phyloP scores from a whole-genome alignment of 23 tunicate species.

The Clavelina lepadiformis region DNA sequence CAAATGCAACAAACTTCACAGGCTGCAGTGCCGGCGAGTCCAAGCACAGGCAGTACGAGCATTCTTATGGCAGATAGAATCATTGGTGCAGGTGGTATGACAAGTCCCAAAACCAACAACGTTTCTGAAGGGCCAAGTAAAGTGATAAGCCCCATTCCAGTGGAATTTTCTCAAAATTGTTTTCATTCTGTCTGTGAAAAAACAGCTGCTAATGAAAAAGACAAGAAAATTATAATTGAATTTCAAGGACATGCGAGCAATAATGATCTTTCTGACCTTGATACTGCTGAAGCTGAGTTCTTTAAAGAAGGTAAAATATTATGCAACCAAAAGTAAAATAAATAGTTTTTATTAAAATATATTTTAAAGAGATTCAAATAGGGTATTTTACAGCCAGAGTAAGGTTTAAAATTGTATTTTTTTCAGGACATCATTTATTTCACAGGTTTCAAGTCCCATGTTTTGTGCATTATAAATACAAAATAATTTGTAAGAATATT shows the following conservation, averaged over 20 bases:
- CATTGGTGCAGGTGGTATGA: conserved; percentile 41
- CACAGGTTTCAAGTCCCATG: too few species aligned
- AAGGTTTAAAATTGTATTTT: too few species aligned
- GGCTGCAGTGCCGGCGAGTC: neutral
- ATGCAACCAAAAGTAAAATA: too few species aligned
- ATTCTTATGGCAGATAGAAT: conserved; percentile 44
- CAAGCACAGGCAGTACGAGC: conserved; percentile 18
- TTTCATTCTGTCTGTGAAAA: neutral
- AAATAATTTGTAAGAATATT: too few species aligned
- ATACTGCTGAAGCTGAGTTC: conserved; percentile 49
- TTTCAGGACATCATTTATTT: too few species aligned
- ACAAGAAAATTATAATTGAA: neutral
- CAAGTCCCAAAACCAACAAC: too few species aligned
- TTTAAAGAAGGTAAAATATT: conserved; percentile 37
- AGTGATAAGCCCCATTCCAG: too few species aligned
- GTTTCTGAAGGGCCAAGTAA: neutral
- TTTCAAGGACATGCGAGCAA: conserved; percentile 1
- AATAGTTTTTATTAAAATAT: too few species aligned
- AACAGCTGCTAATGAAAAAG: conserved; percentile 4
- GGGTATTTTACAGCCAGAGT: too few species aligned
- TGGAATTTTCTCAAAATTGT: neutral
- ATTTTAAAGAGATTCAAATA: too few species aligned
- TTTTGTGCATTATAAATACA: too few species aligned
- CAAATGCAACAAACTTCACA: conserved; percentile 1
- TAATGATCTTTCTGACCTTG: conserved; percentile 18